These are phyloP conservation scores for Ctenopoma multispine DNA, from an alignment of 2,797 vertebrate genomes.

Conservation along the genomic window DNA sequence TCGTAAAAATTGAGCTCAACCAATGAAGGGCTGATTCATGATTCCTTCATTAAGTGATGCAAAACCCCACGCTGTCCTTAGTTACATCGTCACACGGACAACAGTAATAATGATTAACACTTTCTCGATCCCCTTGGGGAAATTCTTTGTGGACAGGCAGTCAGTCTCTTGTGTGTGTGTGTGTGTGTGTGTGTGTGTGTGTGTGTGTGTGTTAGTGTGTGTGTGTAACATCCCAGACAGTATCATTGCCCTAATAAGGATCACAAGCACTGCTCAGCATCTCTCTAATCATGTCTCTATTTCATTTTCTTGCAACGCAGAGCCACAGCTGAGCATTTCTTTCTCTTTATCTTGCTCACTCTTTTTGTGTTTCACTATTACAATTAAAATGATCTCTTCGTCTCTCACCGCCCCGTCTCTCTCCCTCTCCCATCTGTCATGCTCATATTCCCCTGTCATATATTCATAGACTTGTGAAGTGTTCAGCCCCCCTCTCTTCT, in stretches of 20 bases:
- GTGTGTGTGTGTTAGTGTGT: no score
- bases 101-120: no score
- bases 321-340: conserved; percentile 45
- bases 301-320: conserved; percentile 55
- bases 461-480: conserved; percentile 57
- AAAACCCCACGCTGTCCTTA: no score
- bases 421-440: conserved; percentile 60
- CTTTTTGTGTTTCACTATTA: conserved; percentile 36
- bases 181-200: no score
- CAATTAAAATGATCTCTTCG: conserved; percentile 56
- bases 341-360: conserved; percentile 44
- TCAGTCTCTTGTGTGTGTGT: no score
- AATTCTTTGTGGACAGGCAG: no score
- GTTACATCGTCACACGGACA: no score
- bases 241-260: conserved; percentile 63
- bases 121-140: no score
- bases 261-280: conserved; percentile 48
- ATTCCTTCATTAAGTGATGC: no score
- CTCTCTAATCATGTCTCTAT: conserved; percentile 61
- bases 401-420: conserved; percentile 48
- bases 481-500: conserved; percentile 38
- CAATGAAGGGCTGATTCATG: neutral
- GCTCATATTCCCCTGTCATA: conserved; percentile 37
- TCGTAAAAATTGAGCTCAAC: neutral
- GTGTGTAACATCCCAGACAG: conserved; percentile 41